These are phyloP conservation scores for Mizuhopecten yessoensis DNA, from an alignment of 1,140 invertebrate species.

Conservation along the genomic window DNA sequence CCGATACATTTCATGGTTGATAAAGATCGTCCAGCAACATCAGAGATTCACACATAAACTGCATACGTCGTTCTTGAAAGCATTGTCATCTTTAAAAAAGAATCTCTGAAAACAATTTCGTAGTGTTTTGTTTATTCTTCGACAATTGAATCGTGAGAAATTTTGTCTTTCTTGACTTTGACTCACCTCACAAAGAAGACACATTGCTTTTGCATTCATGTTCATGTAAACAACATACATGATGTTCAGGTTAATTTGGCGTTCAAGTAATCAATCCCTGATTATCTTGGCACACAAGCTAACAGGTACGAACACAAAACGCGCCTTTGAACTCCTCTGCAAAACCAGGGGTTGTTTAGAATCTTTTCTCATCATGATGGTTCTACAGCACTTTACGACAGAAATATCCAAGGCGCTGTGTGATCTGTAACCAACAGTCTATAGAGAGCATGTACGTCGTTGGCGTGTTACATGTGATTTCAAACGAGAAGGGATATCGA, in stretches of 20 bases:
- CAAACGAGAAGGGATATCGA: background rate
- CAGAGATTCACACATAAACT: background rate
- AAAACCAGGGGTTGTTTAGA: no score
- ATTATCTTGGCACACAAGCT: background rate
- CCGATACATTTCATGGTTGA: background rate
- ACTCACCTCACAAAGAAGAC: background rate
- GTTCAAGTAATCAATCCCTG: background rate
- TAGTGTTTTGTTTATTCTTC: background rate
- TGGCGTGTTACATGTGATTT: background rate
- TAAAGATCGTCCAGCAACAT: background rate
- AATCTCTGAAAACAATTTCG: background rate
- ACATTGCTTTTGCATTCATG: background rate
- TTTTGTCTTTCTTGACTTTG: background rate
- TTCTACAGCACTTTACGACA: background rate
- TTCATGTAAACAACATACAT: background rate
- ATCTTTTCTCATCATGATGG: background rate
- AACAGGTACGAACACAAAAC: background rate
- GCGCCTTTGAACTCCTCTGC: background rate
- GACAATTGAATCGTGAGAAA: background rate
- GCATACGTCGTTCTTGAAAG: background rate
- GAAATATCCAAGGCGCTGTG: background rate
- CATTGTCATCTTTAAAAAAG: background rate
- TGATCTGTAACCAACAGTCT: background rate
- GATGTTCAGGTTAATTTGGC: background rate
- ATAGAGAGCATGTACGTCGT: background rate